Evolutionary conservation across 2,797 vertebrate genomes (phyloP), one percentile per base, ranked within the genome.

Genomic region (Acanthis flammea): DNA sequence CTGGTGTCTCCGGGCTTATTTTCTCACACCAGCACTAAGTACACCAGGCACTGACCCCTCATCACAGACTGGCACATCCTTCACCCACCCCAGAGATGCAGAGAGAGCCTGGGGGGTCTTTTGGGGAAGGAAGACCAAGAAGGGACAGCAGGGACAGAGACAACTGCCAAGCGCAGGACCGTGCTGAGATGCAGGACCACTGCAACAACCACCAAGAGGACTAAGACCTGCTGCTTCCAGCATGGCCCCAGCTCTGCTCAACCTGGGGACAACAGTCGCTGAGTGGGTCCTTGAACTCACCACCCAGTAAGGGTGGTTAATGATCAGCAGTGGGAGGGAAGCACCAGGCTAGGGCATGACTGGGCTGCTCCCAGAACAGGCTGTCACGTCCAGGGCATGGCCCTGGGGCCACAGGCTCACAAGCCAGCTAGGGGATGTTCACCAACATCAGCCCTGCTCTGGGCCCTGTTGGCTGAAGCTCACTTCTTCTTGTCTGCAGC

Each of bases 321-420:
- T 96, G 81, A 96, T 94, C 91, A 96, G 80, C 1, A 3, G 41
- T 73, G 68, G 60, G 55, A 90, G 55, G 83, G 28, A 44, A 93
- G 71, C 1, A 2, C 33, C 66, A 78, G 15, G n/a, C 33, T 53
- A 82, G 54, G 50, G 14, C 60, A 80, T 50, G 48, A 86, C 45
- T 14, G 27, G n/a, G 41, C 54, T 78, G 58, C 51, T 85, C 33
- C 25, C 31, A 48, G 25, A 39, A 50, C 39, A 82, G 47, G 31
- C 37, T 79, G 51, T 68, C 65, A 65, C 24, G 35, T 27, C 58
- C 5, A 2, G 89, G 80, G 22, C 86, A 93, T 23, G 13, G 25
- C 14, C 65, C 31, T 45, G 57, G 31, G 72, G 88, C 24, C 65
- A 83, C 1, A 5, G 61, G 37, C 39, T 72, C 54, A 86, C 25